These are phyloP conservation scores for Altica lythri DNA, from an alignment of 2,888 invertebrate genomes.

Conservation along the genomic window DNA sequence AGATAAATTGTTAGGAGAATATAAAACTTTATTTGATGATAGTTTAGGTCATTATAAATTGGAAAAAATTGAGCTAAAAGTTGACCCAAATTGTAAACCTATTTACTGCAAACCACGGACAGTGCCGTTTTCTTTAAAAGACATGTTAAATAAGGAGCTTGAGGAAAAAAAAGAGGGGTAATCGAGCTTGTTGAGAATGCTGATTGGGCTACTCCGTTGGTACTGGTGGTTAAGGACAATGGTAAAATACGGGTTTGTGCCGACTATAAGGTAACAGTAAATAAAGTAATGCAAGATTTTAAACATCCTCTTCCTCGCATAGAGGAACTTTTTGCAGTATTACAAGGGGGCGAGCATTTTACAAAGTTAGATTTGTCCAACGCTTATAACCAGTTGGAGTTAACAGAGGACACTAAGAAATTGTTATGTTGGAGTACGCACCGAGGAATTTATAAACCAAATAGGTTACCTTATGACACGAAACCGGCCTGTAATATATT, in stretches of 20 bases:
- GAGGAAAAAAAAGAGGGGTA: constrained; percentile 15
- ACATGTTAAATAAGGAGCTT: constrained; percentile 17
- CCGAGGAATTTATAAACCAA: constrained; percentile 19
- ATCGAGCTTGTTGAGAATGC: constrained; percentile 15
- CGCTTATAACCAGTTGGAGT: constrained; percentile 15
- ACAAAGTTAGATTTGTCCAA: constrained; percentile 21
- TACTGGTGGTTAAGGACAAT: constrained; percentile 21
- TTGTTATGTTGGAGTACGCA: constrained; percentile 24
- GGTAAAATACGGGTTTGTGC: constrained; percentile 10
- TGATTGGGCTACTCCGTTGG: constrained; percentile 25
- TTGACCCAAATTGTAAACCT: constrained; percentile 17
- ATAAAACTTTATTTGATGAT: constrained; percentile 14
- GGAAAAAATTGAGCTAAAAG: constrained; percentile 14
- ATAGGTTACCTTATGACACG: constrained; percentile 23
- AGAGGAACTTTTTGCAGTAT: constrained; percentile 19
- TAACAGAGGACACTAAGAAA: constrained; percentile 14
- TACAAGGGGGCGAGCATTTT: constrained; percentile 20
- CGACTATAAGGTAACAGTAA: constrained; percentile 15
- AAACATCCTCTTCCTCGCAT: constrained; percentile 18
- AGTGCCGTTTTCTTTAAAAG: constrained; percentile 24
- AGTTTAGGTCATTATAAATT: constrained; percentile 10
- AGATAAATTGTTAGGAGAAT: constrained; percentile 4
- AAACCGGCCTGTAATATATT: too few relatives aligned
- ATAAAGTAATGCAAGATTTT: constrained; percentile 14
- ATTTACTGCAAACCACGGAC: constrained; percentile 21